A percentile compares a stretch with the other conserved stretches of the same genome.
Evolutionary conservation across 2,797 vertebrate species (phyloP).

Genomic region (Cossypha caffra): DNA sequence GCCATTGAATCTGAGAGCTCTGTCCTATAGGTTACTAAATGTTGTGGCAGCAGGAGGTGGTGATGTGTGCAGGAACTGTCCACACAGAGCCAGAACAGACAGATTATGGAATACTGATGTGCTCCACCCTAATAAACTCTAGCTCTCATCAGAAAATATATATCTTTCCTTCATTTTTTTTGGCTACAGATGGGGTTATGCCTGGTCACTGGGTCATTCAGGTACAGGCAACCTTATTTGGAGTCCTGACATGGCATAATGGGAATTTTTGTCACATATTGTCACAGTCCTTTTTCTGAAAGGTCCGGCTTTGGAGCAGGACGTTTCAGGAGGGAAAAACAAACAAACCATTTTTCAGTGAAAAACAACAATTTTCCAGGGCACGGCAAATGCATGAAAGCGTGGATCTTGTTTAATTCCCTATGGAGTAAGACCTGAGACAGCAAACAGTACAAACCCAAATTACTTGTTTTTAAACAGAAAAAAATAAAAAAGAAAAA

Average conservation of each 20-base stretch:
- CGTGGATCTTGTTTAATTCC: background rate
- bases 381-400: background rate
- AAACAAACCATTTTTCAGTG: background rate
- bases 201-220: background rate
- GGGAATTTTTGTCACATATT: background rate
- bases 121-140: background rate
- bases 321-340: background rate
- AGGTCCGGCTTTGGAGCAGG: background rate
- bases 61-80: background rate
- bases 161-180: background rate
- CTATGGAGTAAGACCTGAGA: background rate
- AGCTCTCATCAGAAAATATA: rapidly evolving
- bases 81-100: background rate
- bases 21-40: background rate
- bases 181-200: background rate
- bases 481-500: background rate
- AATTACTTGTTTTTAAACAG: background rate
- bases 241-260: background rate
- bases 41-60: background rate
- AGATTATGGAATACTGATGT: background rate
- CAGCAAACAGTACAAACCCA: background rate
- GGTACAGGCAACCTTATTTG: background rate
- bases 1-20: background rate
- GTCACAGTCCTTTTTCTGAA: background rate
- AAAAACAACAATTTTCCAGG: background rate